Percentiles rank a stretch among this genome's conserved stretches.
Conservation (phyloP, 2,113 vertebrate genomes). For the Paradisaea rubra region DNA sequence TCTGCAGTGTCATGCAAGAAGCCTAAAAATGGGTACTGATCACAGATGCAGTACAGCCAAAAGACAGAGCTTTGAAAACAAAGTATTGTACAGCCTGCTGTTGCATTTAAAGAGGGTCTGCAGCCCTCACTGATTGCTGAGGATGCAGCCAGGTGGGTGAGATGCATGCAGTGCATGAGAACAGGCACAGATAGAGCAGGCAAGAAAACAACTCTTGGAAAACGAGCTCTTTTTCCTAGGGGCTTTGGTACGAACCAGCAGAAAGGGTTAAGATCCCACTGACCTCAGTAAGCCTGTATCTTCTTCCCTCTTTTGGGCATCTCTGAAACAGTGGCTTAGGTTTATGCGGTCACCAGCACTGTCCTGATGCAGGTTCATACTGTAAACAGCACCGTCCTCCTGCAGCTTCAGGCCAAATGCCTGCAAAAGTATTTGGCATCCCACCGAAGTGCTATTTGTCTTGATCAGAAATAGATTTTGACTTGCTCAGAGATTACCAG, state of each 20-base stretch:
- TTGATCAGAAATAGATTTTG: not conserved
- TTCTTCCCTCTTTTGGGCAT: not conserved
- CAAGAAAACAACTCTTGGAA: not conserved
- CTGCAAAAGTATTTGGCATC: not conserved
- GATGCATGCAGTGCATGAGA: not conserved
- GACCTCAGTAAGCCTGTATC: accelerated
- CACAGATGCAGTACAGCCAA: accelerated
- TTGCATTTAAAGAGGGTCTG: not conserved
- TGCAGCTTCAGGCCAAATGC: not conserved
- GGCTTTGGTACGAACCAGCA: not conserved
- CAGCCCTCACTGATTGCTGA: not conserved
- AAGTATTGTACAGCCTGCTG: not conserved
- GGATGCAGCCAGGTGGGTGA: not conserved
- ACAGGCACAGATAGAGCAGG: not conserved
- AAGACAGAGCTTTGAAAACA: not conserved
- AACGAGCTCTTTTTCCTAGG: not conserved
- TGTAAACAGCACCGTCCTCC: not conserved
- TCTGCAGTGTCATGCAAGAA: not conserved
- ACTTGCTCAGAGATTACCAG: not conserved
- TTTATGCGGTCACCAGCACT: not conserved
- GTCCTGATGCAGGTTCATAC: not conserved
- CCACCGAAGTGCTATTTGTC: not conserved
- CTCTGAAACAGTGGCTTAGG: not conserved
- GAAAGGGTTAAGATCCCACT: not conserved
- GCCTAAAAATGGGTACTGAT: not conserved